phyloP scores from a whole-genome alignment of 1,140 invertebrate genomes.

The Paracyclopina nana region DNA sequence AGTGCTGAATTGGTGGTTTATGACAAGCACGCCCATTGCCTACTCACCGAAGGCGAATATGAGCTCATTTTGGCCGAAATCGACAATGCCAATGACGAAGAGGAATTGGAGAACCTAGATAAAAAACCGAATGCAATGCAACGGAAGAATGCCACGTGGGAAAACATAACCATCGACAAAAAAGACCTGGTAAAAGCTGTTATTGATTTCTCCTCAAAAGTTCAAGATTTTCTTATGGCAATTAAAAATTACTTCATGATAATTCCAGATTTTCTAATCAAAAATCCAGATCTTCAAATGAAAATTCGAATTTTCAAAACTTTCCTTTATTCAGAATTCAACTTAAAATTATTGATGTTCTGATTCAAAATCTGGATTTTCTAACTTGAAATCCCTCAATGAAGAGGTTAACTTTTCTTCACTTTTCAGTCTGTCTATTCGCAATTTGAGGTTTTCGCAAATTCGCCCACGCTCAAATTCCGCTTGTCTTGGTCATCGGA shows the following conservation, averaged over 20 bases:
- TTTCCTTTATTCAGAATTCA: no score
- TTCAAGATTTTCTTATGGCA: no score
- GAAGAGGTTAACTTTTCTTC: no score
- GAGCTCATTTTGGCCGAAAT: conserved; percentile 50
- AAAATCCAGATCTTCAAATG: no score
- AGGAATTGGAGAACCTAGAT: conserved; percentile 11
- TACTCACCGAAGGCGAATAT: conserved; percentile 69
- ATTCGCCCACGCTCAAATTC: conserved; percentile 48
- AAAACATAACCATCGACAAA: conserved; percentile 43
- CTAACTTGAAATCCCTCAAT: no score
- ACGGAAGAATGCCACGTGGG: conserved; percentile 55
- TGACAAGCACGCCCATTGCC: conserved; percentile 66
- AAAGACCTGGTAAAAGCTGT: conserved; percentile 14
- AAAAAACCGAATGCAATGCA: conserved; percentile 19
- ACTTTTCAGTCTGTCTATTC: no score
- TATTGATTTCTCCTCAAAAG: no score
- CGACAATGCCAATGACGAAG: not conserved
- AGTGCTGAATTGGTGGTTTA: conserved; percentile 67
- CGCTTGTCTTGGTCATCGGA: conserved; percentile 58
- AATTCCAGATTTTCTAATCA: no score
- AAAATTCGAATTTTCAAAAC: no score
- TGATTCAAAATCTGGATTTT: no score
- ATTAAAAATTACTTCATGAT: no score
- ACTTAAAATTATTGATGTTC: no score
- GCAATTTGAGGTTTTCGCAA: conserved; percentile 5